Evolutionary conservation across 2,888 invertebrate genomes (phyloP), one percentile per base, ranked within the genome.

Genomic region (Melanargia galathea): DNA sequence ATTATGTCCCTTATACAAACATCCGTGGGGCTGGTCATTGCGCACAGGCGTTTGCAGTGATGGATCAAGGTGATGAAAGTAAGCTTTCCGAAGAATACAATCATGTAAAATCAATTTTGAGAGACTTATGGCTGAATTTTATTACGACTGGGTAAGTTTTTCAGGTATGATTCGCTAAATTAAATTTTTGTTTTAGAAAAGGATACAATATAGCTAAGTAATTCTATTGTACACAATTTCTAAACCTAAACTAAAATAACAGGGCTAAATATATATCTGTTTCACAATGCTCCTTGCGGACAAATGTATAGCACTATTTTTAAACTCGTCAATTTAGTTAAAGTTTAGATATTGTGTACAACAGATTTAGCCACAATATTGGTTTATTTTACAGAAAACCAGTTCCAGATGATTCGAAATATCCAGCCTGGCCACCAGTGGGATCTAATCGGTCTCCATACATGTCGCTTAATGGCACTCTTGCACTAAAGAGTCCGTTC

Each of bases 351-450:
- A n/a, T n/a, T n/a, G n/a, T n/a, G n/a, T n/a, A n/a, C n/a, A n/a
- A 30, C 2, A 4, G 18, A 51, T n/a, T 26, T 18, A 7, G n/a
- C 6, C 16, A 16, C 3, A 49, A 7, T 49, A 4, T 52, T 30
- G 38, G 18, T n/a, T 30, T 60, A 51, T 61, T 35, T 70, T 68
- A 13, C 67, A 77, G 77, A 4, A 62, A 56, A 40, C 76, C 77
- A 1, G 71, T 75, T 7, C 69, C 72, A 7, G 46, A 62, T 8
- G 52, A 65, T 0, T 76, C 75, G 0, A 33, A 58, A 0, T 66
- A 78, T 43, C 77, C 79, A 0, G 48, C 65, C 11, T 84, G 84
- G 83, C 78, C 78, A 10, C 66, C 82, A 2, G 75, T 73, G 46
- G 59, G 68, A 3, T 51, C 22, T 2, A 43, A 63, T n/a, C 63